Percentiles rank a stretch among this genome's conserved stretches.
These are phyloP conservation scores for Epizoanthus illoricatus DNA, from an alignment of 92 coral and sea anemone species.

Conservation along the genomic window DNA sequence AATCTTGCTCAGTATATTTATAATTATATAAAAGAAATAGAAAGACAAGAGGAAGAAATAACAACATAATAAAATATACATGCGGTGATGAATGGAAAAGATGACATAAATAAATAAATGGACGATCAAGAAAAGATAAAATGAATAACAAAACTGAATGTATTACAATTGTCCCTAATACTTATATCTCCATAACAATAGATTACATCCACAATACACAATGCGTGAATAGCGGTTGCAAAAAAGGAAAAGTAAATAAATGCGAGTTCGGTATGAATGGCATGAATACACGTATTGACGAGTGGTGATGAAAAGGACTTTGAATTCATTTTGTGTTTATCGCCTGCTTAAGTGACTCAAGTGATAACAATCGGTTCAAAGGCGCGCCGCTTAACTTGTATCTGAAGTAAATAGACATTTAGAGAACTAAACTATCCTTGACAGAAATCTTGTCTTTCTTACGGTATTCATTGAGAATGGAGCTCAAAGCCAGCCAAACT, in stretches of 20 bases:
- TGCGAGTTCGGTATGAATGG: constrained; percentile 83
- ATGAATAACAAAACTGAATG: constrained; percentile 98
- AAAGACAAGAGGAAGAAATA: constrained; percentile 82
- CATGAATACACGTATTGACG: constrained; percentile 80
- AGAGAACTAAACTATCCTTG: constrained; percentile 20
- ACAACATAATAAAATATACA: constrained; percentile 99
- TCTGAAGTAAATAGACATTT: constrained; percentile 42
- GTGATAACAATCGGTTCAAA: constrained; percentile 86
- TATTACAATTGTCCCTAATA: constrained; percentile 95
- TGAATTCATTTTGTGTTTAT: constrained; percentile 82
- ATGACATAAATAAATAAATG: constrained; percentile 99
- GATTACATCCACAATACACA: constrained; percentile 96
- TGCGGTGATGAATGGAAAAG: constrained; percentile 91
- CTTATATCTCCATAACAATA: constrained; percentile 99
- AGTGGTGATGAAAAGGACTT: constrained; percentile 76
- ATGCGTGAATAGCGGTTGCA: constrained; percentile 88
- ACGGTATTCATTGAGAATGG: constrained; percentile 13
- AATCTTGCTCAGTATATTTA: constrained; percentile 74
- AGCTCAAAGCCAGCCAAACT: constrained; percentile 30
- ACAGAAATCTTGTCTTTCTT: constrained; percentile 3
- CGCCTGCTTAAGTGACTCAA: constrained; percentile 75
- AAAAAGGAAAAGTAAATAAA: constrained; percentile 80
- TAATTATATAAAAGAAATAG: constrained; percentile 91
- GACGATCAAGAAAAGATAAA: constrained; percentile 98
- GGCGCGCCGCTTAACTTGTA: constrained; percentile 75